Evolutionary conservation across 2,797 vertebrate species (phyloP), one percentile per base, ranked within the genome.

Genomic region (Sebastes minor): DNA sequence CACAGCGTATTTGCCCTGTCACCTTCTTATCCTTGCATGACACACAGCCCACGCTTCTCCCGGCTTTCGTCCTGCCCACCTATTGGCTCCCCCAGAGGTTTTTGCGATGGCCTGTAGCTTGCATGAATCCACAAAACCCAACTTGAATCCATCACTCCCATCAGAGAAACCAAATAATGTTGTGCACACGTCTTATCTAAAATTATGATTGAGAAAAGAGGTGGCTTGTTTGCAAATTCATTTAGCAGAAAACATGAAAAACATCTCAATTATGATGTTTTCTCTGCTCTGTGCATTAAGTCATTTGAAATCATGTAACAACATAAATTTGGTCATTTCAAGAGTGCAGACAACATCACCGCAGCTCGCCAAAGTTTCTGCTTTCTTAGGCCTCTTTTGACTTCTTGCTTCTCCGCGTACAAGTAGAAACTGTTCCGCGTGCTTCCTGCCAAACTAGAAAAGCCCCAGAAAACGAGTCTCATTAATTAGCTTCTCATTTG

Each of bases 401-500:
- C 56, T 46, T 70, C 61, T 75, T 74, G 42, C 59, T 74, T 74
- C 49, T 66, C 69, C 35, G 18, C 30, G 33, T 30, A 64, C 84
- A 80, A 83, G 87, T 90, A 83, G 89, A 92, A 95, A 94, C 88
- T 89, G 90, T 93, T 94, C 90, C 92, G 87, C 89, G 84, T 92
- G 90, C 62, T 86, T 93, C 65, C 82, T 83, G 86, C 84, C 86
- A 88, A 91, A 93, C 71, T 76, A 84, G 84, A 91, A 94, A 89
- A 89, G 67, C 80, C 88, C 78, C 73, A 89, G 86, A 90, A 93
- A 95, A 93, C 35, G 73, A 91, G 90, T 93, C 88, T 86, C 88
- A 94, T 95, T 95, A 96, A 96, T 95, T 95, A 95, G 91, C 92
- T 92, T 94, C 92, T 95, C 91, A 95, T 95, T 96, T 95, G 94